Evolutionary conservation across 2,113 vertebrate species (phyloP).

Genomic region (Xenotilapia flavipinnis): DNA sequence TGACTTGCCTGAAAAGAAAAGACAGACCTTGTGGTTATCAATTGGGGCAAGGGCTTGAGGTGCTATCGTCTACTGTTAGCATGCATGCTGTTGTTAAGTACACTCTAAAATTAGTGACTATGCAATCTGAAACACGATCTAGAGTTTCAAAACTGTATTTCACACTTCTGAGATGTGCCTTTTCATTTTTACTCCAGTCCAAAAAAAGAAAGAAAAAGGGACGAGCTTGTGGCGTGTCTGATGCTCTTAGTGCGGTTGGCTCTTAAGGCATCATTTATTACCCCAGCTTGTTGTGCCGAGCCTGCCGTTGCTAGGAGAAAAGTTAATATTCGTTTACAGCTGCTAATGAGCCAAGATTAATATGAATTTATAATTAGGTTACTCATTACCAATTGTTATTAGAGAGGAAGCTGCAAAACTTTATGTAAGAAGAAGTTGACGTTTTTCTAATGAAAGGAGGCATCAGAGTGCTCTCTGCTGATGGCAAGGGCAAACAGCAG

Average conservation of each 20-base stretch:
- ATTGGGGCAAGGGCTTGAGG: background rate
- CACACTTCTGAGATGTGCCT: background rate
- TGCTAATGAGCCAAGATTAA: slow-evolving; percentile 59
- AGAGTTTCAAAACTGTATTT: background rate
- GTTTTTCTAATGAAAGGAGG: slow-evolving; percentile 57
- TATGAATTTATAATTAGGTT: slow-evolving; percentile 52
- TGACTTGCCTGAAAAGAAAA: slow-evolving; percentile 74
- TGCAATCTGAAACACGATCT: background rate
- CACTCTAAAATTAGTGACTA: slow-evolving; percentile 30
- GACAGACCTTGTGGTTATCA: slow-evolving; percentile 59
- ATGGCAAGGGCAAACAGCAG: slow-evolving; percentile 51
- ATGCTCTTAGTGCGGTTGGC: background rate
- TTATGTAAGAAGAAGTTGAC: slow-evolving; percentile 38
- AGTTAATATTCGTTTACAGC: slow-evolving; percentile 61
- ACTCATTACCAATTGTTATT: slow-evolving; percentile 50
- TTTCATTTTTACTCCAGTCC: background rate
- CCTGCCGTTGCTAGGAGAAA: slow-evolving; percentile 35
- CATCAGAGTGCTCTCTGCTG: slow-evolving; percentile 48
- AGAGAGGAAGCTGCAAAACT: slow-evolving; percentile 44
- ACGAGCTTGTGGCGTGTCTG: background rate
- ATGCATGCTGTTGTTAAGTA: slow-evolving; percentile 1
- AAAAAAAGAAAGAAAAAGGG: background rate
- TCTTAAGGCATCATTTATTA: slow-evolving; percentile 30
- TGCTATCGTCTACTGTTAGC: slow-evolving; percentile 36
- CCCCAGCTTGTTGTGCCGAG: background rate